A percentile compares a stretch with the other conserved stretches of the same genome.
phyloP scores from a whole-genome alignment of 2,888 invertebrate genomes.

The Cantharis rufa region DNA sequence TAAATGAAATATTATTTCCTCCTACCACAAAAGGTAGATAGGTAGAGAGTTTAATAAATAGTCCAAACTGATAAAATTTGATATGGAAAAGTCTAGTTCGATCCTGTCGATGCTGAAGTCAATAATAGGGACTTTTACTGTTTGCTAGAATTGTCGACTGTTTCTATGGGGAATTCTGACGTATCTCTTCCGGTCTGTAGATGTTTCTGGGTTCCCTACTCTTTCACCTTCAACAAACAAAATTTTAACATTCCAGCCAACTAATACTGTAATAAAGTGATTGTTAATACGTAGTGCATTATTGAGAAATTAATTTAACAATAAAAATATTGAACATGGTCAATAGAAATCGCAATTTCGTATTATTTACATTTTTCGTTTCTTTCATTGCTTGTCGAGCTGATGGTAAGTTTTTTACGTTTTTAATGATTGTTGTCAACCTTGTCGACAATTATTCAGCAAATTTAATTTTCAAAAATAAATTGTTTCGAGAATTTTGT shows the following conservation, averaged over 20 bases:
- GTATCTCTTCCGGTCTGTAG: slow-evolving; percentile 10
- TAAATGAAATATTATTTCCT: too few species aligned
- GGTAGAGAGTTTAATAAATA: too few species aligned
- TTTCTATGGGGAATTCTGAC: neutral
- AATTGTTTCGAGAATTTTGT: neutral
- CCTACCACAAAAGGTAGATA: too few species aligned
- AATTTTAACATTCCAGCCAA: slow-evolving; percentile 8
- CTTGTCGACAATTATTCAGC: slow-evolving; percentile 13
- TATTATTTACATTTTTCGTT: slow-evolving; percentile 1
- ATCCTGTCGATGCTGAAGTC: neutral
- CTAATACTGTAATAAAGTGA: neutral
- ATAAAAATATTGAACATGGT: slow-evolving; percentile 1
- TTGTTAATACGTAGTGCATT: neutral
- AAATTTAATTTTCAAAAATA: neutral
- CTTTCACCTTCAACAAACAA: slow-evolving; percentile 21
- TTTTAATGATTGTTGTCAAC: slow-evolving; percentile 1
- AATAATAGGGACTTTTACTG: neutral
- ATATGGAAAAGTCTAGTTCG: neutral
- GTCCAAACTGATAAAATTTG: too few species aligned
- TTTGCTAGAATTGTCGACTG: neutral
- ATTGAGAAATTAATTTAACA: neutral
- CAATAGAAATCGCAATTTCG: slow-evolving; percentile 1
- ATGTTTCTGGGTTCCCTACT: slow-evolving; percentile 7
- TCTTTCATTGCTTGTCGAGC: slow-evolving; percentile 6
- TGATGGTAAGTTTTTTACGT: slow-evolving; percentile 12